These are phyloP conservation scores for Alcis repandata DNA, from an alignment of 2,888 invertebrate species.

Conservation along the genomic window DNA sequence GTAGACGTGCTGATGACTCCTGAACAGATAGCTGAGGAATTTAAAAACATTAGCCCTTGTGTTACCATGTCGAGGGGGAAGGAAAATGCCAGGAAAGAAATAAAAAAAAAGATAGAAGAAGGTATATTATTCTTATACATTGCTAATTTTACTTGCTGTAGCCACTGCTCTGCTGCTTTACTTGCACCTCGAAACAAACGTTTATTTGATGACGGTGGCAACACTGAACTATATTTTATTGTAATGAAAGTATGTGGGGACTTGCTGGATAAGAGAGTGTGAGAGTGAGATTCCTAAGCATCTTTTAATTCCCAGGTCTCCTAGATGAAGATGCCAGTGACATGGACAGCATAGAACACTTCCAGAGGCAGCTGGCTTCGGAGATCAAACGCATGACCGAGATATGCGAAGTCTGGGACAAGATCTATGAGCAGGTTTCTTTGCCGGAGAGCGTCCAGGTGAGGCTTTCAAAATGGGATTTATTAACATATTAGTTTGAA, in stretches of 20 bases:
- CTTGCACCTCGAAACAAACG: too few species aligned
- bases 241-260: too few species aligned
- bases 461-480: neutral
- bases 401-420: constrained; percentile 86
- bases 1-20: constrained; percentile 59
- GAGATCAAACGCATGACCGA: constrained; percentile 84
- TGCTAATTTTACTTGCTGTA: too few species aligned
- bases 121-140: too few species aligned
- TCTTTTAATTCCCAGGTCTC: constrained; percentile 64
- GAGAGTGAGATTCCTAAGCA: too few species aligned
- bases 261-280: too few species aligned
- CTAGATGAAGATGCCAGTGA: constrained; percentile 72
- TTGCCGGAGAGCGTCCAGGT: constrained; percentile 84
- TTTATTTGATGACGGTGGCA: too few species aligned
- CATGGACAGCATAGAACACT: constrained; percentile 69
- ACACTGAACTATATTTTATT: too few species aligned
- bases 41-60: constrained; percentile 82
- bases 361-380: constrained; percentile 76
- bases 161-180: too few species aligned
- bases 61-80: constrained; percentile 88
- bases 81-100: constrained; percentile 86
- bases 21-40: constrained; percentile 61
- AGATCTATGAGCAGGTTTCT: constrained; percentile 67
- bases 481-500: neutral
- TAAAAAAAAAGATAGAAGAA: constrained; percentile 75